Evolutionary conservation across 2,113 vertebrate species (phyloP), one percentile per base, ranked within the genome.

Genomic region (Cinclus mexicanus): DNA sequence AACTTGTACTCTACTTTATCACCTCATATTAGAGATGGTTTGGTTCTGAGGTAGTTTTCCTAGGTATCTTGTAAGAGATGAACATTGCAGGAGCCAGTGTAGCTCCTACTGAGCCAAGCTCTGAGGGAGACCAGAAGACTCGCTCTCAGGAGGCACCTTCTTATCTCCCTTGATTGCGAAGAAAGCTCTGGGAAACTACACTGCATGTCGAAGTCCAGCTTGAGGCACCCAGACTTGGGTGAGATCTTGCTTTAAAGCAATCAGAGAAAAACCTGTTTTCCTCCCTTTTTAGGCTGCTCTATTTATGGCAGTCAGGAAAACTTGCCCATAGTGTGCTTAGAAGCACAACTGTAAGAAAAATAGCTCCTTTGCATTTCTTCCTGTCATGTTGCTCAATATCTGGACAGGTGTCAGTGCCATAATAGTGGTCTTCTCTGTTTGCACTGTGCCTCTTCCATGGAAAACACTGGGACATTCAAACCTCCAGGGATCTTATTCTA

Each of bases 231-330:
- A 65, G 25, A 16, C 46, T n/a, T 70, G 47, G 52, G 9, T 65
- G 50, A 49, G 11, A 44, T 52, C 19, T 14, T 12, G 17, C 24
- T 23, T 37, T n/a, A 56, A 77, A 18, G 12, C 41, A 44, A 49
- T 22, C 0, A 0, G 25, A 70, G 6, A 6, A 81, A 5, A 7
- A 22, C 46, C 25, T 3, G 0, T 39, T 87, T 78, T 53, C 3
- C 12, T 70, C 9, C 6, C 1, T 16, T 69, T 76, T 87, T 67
- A 31, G 25, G 22, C 22, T 71, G 15, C 12, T 94, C 24, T 60
- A 6, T 49, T 67, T 19, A 52, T 37, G 42, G 14, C 6, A 47
- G 31, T 42, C 22, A 64, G 25, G 20, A 52, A 53, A 75, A 47
- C 13, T 56, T 74, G 28, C 8, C 21, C 11, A 25, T 20, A 26